These are phyloP conservation scores for Acronicta alni DNA, from an alignment of 2,888 invertebrate species.

Conservation along the genomic window DNA sequence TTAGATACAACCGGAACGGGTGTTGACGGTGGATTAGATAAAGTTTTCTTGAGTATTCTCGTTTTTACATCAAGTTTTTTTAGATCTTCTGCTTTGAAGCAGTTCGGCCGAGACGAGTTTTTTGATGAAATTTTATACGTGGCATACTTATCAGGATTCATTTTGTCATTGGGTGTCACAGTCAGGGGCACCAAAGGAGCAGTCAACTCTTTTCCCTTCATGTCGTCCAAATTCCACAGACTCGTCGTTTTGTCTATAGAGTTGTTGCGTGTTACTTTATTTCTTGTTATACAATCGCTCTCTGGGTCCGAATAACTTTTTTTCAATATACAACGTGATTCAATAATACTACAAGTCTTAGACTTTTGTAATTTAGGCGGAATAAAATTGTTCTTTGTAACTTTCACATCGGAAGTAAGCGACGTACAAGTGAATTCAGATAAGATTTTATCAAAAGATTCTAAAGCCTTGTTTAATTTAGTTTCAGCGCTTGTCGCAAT, in stretches of 20 bases:
- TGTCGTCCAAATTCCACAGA: conserved; percentile 89
- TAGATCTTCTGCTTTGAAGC: conserved; percentile 82
- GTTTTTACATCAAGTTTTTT: conserved; percentile 88
- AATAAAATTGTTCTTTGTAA: conserved; percentile 69
- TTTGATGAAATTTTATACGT: conserved; percentile 87
- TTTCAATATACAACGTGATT: conserved; percentile 91
- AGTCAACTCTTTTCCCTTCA: conserved; percentile 86
- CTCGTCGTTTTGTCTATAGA: conserved; percentile 89
- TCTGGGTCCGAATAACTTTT: conserved; percentile 87
- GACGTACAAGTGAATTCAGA: conserved; percentile 80
- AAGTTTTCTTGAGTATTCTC: conserved; percentile 87
- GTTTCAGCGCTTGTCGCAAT: conserved; percentile 67
- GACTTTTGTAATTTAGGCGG: conserved; percentile 91
- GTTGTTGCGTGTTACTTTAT: conserved; percentile 81
- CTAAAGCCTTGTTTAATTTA: conserved; percentile 82
- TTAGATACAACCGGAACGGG: conserved; percentile 85
- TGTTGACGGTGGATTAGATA: conserved; percentile 87
- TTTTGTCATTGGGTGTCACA: conserved; percentile 76
- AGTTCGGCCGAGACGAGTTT: conserved; percentile 75
- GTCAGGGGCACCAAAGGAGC: conserved; percentile 80
- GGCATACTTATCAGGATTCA: conserved; percentile 85
- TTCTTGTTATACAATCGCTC: conserved; percentile 71
- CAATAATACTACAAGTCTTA: conserved; percentile 92
- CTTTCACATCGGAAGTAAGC: conserved; percentile 67
- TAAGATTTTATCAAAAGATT: conserved; percentile 86